Percentiles rank a stretch among this genome's conserved stretches.
Evolutionary conservation across 2,113 vertebrate genomes (phyloP).

Genomic region (Catharus bicknelli): DNA sequence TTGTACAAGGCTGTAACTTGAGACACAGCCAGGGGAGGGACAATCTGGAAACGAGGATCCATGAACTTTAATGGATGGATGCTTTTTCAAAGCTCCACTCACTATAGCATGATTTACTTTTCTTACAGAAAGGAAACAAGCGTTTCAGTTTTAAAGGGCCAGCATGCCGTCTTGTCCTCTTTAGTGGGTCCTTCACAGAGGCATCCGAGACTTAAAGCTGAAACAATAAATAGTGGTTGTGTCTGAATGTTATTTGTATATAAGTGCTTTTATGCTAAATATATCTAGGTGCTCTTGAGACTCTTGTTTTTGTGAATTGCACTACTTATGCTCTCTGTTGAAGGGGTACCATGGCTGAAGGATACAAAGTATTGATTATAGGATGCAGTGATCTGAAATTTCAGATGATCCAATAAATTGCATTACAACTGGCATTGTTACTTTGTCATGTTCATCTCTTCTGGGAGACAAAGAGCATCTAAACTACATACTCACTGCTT

Average conservation of each 20-base stretch:
- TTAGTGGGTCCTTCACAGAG: background rate
- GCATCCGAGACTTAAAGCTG: background rate
- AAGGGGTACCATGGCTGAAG: background rate
- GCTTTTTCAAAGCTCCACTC: conserved; percentile 84
- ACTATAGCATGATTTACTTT: conserved; percentile 80
- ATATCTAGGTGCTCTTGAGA: conserved; percentile 40
- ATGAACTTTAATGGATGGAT: conserved; percentile 91
- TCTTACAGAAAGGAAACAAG: conserved; percentile 73
- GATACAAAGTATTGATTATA: conserved; percentile 45
- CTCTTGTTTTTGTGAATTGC: conserved; percentile 6
- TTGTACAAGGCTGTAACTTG: conserved; percentile 94
- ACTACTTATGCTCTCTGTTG: conserved; percentile 2
- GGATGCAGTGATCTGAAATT: conserved; percentile 40
- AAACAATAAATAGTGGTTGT: conserved; percentile 34
- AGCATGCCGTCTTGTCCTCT: conserved; percentile 53
- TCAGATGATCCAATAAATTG: conserved; percentile 34
- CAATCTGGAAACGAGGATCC: conserved; percentile 86
- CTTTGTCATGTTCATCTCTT: background rate
- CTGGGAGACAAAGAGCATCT: background rate
- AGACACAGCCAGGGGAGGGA: conserved; percentile 90
- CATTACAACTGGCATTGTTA: background rate
- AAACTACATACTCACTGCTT: background rate
- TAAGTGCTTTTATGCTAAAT: conserved; percentile 36
- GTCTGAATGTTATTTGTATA: conserved; percentile 17
- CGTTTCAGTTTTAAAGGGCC: conserved; percentile 80